Evolutionary conservation across 2,888 invertebrate species (phyloP).

Genomic region (Drosophila anomalata): DNA sequence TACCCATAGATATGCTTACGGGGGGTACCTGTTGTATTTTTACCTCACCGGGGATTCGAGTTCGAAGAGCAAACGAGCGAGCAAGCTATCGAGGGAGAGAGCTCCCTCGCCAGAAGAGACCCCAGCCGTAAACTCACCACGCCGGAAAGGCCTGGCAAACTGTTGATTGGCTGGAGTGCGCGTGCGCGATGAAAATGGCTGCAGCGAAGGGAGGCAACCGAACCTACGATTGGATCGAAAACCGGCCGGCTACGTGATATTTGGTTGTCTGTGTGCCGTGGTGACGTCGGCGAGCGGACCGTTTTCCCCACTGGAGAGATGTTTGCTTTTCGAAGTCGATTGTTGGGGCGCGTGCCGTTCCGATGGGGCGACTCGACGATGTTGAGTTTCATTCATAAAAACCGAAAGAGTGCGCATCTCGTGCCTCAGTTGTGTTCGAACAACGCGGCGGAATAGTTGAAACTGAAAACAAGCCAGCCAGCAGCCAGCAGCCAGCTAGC

Average conservation of each 20-base stretch:
- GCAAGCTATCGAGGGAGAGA: constrained; percentile 3
- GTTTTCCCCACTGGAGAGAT: constrained; percentile 51
- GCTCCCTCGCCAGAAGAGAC: background rate
- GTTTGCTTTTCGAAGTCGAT: constrained; percentile 63
- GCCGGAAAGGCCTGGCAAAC: constrained; percentile 79
- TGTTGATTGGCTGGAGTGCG: constrained; percentile 83
- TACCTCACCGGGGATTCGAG: constrained; percentile 56
- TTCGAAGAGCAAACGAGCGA: constrained; percentile 13
- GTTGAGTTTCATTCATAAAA: constrained; percentile 85
- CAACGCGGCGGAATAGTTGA: constrained; percentile 82
- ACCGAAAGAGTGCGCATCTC: constrained; percentile 84
- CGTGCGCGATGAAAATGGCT: constrained; percentile 84
- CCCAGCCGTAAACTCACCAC: constrained; percentile 22
- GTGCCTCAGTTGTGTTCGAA: constrained; percentile 85
- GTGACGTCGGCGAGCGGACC: constrained; percentile 52
- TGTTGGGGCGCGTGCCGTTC: constrained; percentile 71
- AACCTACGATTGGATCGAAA: constrained; percentile 73
- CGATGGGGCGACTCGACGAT: constrained; percentile 56
- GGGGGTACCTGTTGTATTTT: constrained; percentile 77
- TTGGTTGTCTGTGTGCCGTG: constrained; percentile 12
- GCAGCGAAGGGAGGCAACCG: constrained; percentile 82
- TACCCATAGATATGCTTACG: constrained; percentile 8
- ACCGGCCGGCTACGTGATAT: constrained; percentile 47
- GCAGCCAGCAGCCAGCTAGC: constrained; percentile 12
- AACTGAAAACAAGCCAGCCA: constrained; percentile 36